Percentiles rank a stretch among this genome's conserved stretches.
Evolutionary conservation across 2,888 invertebrate species (phyloP).

Genomic region (Mechanitis mazaeus): DNA sequence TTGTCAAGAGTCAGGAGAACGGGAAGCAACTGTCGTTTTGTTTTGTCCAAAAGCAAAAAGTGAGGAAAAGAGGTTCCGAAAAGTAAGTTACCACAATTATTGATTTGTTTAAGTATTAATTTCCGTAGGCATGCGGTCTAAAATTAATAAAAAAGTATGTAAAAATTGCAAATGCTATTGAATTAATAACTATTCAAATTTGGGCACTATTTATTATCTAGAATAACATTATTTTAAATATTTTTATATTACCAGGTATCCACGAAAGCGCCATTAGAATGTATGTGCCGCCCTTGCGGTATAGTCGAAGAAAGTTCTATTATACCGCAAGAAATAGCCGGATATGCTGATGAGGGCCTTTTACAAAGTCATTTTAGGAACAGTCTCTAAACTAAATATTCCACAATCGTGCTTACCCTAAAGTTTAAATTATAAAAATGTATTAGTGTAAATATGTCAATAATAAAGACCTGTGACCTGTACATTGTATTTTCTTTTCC

Average conservation of each 20-base stretch:
- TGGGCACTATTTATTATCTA: not conserved
- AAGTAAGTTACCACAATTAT: constrained; percentile 68
- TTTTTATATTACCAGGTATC: constrained; percentile 78
- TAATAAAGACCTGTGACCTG: constrained; percentile 42
- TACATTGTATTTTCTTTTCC: constrained; percentile 12
- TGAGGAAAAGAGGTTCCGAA: constrained; percentile 89
- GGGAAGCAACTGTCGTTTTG: constrained; percentile 91
- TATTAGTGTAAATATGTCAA: constrained; percentile 17
- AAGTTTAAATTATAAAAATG: constrained; percentile 9
- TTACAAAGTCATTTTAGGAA: constrained; percentile 87
- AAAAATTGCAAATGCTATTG: too few species aligned
- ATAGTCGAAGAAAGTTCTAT: constrained; percentile 91
- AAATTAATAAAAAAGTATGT: too few species aligned
- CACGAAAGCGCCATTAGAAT: constrained; percentile 94
- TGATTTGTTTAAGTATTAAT: constrained; percentile 20
- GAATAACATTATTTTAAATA: not conserved
- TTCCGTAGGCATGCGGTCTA: too few species aligned
- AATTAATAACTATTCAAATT: too few species aligned
- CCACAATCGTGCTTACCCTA: not conserved
- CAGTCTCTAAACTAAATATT: constrained; percentile 66
- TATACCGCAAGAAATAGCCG: constrained; percentile 92
- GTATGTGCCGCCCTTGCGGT: constrained; percentile 96
- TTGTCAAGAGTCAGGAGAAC: constrained; percentile 94
- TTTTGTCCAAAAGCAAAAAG: constrained; percentile 93
- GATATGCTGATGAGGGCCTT: constrained; percentile 88